These are phyloP conservation scores for Olivierus martensii DNA, from an alignment of 1,140 invertebrate species.

Conservation along the genomic window DNA sequence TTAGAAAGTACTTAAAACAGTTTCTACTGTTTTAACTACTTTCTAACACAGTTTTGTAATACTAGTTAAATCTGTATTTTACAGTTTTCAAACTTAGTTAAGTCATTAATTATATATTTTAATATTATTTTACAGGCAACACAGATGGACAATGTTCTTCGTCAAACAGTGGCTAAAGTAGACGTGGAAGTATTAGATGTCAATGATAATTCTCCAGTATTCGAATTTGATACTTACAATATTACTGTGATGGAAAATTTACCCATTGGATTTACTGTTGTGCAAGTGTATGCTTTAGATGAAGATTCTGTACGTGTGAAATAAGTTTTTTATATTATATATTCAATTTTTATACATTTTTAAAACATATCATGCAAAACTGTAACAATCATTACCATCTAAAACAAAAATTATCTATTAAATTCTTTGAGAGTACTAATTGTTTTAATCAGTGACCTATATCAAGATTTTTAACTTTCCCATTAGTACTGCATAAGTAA, in stretches of 20 bases:
- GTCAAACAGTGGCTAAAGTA: conserved; percentile 42
- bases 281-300: conserved; percentile 47
- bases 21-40: no score
- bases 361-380: no score
- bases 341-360: no score
- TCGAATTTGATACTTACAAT: conserved; percentile 75
- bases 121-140: conserved; percentile 17
- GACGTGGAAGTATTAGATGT: conserved; percentile 64
- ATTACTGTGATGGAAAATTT: conserved; percentile 83
- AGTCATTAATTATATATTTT: no score
- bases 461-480: not conserved
- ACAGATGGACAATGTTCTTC: conserved; percentile 23
- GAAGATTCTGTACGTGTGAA: conserved; percentile 12
- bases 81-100: no score
- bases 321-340: no score
- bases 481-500: not conserved
- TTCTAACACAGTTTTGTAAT: no score
- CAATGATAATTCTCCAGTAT: conserved; percentile 57
- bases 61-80: no score
- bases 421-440: not conserved
- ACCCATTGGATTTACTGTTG: conserved; percentile 66
- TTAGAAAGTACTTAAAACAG: no score
- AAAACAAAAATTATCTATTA: no score
- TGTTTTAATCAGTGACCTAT: not conserved
- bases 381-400: no score